A percentile compares a stretch with the other conserved stretches of the same genome.
These are phyloP conservation scores for Tinea trinotella DNA, from an alignment of 2,888 invertebrate species.

Conservation along the genomic window DNA sequence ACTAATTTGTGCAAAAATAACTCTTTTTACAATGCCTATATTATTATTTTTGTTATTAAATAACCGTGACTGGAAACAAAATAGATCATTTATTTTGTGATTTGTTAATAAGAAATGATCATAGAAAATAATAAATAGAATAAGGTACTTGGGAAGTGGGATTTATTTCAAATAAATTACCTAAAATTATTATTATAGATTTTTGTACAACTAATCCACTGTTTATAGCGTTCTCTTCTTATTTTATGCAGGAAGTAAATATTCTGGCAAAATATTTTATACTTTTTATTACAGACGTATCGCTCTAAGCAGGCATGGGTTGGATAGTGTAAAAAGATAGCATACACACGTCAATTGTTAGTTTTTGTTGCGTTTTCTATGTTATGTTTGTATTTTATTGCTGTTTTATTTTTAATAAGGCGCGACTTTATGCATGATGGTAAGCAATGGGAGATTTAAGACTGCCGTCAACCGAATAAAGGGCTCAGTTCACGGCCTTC, in stretches of 20 bases:
- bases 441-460: no score
- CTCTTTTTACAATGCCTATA: constrained; percentile 50
- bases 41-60: constrained; percentile 29
- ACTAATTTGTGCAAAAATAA: constrained; percentile 53
- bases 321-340: no score
- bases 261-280: no score
- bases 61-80: not conserved
- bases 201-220: constrained; percentile 16
- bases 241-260: not conserved
- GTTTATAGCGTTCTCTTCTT: not conserved
- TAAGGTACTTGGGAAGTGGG: constrained; percentile 6
- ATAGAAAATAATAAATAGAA: constrained; percentile 1
- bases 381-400: no score
- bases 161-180: constrained; percentile 13
- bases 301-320: no score
- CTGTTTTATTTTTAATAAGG: no score
- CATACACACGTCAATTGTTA: no score
- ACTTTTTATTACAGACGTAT: no score
- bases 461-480: no score
- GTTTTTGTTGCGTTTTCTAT: no score
- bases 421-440: no score
- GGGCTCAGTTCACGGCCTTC: no score
- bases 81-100: not conserved
- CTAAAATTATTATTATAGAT: constrained; percentile 4
- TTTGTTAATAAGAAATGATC: not conserved